Base-by-base conservation (phyloP, 2,113 vertebrate species). In the Tylochromis polylepis region DNA sequence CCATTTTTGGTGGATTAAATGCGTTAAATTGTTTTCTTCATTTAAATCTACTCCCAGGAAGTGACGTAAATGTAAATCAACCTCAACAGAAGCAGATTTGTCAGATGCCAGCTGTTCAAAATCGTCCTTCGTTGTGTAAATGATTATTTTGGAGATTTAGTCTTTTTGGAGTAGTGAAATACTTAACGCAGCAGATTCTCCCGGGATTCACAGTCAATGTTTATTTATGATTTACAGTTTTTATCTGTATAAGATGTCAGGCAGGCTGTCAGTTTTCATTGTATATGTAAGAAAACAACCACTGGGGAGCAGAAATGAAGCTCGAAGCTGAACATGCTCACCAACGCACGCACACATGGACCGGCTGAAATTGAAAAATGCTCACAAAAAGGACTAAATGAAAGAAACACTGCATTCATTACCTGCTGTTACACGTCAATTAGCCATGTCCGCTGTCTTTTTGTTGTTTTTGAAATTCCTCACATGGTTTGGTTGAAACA, bases 361-460 rank as follows among this genome's bases (percentile, higher is more conserved):
- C 6, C 1, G 11, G 46, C 6, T 14, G 67, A 75, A 58, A 65
- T 78, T 53, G 72, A 27, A 36, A 18, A 70, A 41, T 27, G 41
- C 34, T 34, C 29, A 77, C 79, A 81, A 87, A 67, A 86, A 85
- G 55, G 65, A 65, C 59, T 65, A 15, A 51, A 79, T 80, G 29
- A 62, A 77, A 56, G 18, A 88, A 86, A 85, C 5, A 36, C 72
- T 67, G 20, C 60, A 78, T 82, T 79, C 85, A 86, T 60, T 84
- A 87, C 77, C 62, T 34, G 49, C 22, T 87, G 79, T 67, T 91
- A 51, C 12, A 80, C 84, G 79, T 92, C 84, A 89, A 94, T 92
- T 88, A 88, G 55, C 34, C 60, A 46, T 62, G 49, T 70, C 62
- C 0, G 12, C 65, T 86, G 88, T 75, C 49, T 58, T 62, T 87